These are phyloP conservation scores for Centropyge bicolor DNA, from an alignment of 2,797 vertebrate species.

Conservation along the genomic window DNA sequence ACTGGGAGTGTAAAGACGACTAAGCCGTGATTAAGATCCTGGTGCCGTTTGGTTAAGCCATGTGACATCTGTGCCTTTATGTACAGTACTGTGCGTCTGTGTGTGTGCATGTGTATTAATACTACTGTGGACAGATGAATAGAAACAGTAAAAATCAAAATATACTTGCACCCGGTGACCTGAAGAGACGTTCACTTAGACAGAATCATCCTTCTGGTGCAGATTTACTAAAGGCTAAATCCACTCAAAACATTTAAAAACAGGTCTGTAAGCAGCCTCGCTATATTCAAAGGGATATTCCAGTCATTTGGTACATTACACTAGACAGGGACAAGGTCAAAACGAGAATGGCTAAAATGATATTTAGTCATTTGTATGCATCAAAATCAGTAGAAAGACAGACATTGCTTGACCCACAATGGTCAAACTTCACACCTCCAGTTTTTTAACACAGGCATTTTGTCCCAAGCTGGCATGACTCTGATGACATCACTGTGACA, in stretches of 20 bases:
- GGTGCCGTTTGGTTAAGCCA: conserved; percentile 53
- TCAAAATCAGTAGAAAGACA: neutral
- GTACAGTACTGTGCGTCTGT: conserved; percentile 1
- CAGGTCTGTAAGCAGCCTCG: neutral
- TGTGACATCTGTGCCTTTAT: conserved; percentile 36
- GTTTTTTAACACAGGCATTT: too few species aligned
- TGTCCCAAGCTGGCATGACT: too few species aligned
- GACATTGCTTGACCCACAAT: too few species aligned
- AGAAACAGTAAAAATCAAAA: conserved; percentile 16
- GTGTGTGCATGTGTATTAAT: conserved; percentile 21
- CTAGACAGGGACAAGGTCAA: neutral
- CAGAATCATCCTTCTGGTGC: neutral
- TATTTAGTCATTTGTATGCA: neutral
- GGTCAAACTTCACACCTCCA: too few species aligned
- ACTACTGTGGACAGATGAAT: conserved; percentile 30
- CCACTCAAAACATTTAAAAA: neutral
- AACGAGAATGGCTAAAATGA: neutral
- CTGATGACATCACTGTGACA: too few species aligned
- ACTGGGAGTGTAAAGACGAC: conserved; percentile 29
- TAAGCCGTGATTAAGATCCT: conserved; percentile 43
- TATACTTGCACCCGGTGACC: neutral
- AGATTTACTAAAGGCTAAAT: neutral
- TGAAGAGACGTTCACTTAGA: neutral
- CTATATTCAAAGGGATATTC: neutral
- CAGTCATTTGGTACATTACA: neutral